Evolutionary conservation across 2,797 vertebrate species (phyloP).

Genomic region (Gila robusta): DNA sequence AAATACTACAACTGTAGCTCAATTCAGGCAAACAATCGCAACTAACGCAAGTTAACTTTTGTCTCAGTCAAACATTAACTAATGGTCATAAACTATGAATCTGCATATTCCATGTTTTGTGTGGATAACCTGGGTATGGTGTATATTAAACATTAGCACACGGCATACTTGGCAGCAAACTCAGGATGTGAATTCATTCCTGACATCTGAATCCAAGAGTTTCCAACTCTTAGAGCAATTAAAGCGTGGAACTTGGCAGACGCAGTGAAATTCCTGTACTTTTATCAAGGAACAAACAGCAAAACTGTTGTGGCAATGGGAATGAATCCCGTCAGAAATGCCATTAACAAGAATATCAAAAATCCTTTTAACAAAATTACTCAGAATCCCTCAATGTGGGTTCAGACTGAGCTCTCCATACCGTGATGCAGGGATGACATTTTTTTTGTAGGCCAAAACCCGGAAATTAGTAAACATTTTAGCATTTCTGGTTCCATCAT

Average conservation of each 20-base stretch:
- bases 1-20: neutral
- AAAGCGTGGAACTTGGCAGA: conserved; percentile 50
- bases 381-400: conserved; percentile 5
- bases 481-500: neutral
- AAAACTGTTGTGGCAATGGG: conserved; percentile 24
- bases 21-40: neutral
- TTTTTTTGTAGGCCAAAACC: neutral
- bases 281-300: conserved; percentile 56
- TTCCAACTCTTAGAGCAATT: conserved; percentile 51
- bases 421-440: neutral
- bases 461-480: neutral
- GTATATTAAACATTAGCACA: conserved; percentile 31
- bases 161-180: neutral
- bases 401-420: neutral
- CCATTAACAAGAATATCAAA: conserved; percentile 23
- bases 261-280: conserved; percentile 34
- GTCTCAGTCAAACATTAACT: conserved; percentile 17
- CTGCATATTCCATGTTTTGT: neutral
- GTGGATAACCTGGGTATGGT: conserved; percentile 22
- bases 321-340: conserved; percentile 21
- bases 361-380: conserved; percentile 21
- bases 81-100: neutral
- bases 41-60: neutral
- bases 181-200: conserved; percentile 36
- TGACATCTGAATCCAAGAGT: conserved; percentile 44